Evolutionary conservation across 2,113 vertebrate genomes (phyloP), one percentile per base, ranked within the genome.

Genomic region (Myiozetetes cayanensis): DNA sequence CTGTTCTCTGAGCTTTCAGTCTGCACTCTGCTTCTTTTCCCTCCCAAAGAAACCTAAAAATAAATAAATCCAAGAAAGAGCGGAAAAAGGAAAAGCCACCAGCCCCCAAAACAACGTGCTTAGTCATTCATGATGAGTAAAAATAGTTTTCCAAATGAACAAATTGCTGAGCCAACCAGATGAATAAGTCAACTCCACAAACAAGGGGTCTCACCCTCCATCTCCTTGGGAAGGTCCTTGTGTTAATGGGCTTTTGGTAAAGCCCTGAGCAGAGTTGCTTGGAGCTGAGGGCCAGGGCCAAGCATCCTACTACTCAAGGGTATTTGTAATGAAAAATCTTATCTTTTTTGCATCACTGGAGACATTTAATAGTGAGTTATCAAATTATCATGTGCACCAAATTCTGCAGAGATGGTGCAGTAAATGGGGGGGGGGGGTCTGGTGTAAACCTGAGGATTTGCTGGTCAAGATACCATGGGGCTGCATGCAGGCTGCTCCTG

Each of bases 101-200:
- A 95, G 70, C 80, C 94, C 94, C 93, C 73, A 90, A 92, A 94
- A 62, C 17, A 76, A 94, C 30, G 31, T 91, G 67, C 73, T 94
- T 94, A 71, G 44, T 96, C 90, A 94, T 82, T 87, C 39, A 49
- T 9, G 46, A 28, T 58, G 81, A 93, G 49, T 85, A 96, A 96
- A 96, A 97, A 94, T 93, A 97, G 81, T 91, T 95, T 93, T 33
- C 20, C 61, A 88, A 96, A 87, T 37, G 78, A 96, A 87, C 27
- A 84, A 85, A 89, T 63, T 53, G 67, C 78, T 96, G 94, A 93
- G 75, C 61, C 73, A 92, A 79, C 67, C 46, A 89, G 66, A 74
- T 81, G 82, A 94, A 67, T 37, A 56, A 58, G 37, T 90, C 33
- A 63, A 59, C 65, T 90, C 83, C 56, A 62, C 14, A 37, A 95